Evolutionary conservation across 2,797 vertebrate genomes (phyloP).

Genomic region (Clamator glandarius): DNA sequence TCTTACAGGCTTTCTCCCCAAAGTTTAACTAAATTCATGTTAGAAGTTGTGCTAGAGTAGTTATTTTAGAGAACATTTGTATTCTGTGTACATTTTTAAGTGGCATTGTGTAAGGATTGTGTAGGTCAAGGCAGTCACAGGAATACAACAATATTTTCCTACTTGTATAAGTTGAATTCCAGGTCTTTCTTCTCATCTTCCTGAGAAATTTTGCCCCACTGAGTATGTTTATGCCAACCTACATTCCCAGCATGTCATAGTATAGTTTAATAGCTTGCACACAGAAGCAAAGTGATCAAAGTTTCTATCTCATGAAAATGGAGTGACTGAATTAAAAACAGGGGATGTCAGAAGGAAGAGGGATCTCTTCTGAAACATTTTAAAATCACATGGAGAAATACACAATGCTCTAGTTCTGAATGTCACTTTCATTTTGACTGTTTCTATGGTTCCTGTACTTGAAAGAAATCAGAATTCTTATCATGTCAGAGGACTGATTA

Average conservation of each 20-base stretch:
- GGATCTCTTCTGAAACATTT: not conserved
- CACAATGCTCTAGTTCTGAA: not conserved
- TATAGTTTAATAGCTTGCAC: not conserved
- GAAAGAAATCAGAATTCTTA: not conserved
- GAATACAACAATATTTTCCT: not conserved
- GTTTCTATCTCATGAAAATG: not conserved
- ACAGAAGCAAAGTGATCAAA: not conserved
- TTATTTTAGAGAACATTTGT: not conserved
- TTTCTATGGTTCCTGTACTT: not conserved
- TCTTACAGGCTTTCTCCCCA: not conserved
- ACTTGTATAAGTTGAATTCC: not conserved
- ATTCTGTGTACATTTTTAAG: not conserved
- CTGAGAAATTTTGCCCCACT: not conserved
- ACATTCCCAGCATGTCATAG: rapidly evolving
- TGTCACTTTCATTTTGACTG: slow-evolving; percentile 14
- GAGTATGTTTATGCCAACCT: not conserved
- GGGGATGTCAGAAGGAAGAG: not conserved
- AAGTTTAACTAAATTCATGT: not conserved
- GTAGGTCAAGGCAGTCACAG: not conserved
- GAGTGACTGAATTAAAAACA: not conserved
- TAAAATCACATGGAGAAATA: not conserved
- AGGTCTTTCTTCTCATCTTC: not conserved
- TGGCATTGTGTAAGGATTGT: not conserved
- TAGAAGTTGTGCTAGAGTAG: not conserved
- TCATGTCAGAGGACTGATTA: not conserved